These are phyloP conservation scores for Ceratina japonica DNA, from an alignment of 1,140 invertebrate genomes.

Conservation along the genomic window DNA sequence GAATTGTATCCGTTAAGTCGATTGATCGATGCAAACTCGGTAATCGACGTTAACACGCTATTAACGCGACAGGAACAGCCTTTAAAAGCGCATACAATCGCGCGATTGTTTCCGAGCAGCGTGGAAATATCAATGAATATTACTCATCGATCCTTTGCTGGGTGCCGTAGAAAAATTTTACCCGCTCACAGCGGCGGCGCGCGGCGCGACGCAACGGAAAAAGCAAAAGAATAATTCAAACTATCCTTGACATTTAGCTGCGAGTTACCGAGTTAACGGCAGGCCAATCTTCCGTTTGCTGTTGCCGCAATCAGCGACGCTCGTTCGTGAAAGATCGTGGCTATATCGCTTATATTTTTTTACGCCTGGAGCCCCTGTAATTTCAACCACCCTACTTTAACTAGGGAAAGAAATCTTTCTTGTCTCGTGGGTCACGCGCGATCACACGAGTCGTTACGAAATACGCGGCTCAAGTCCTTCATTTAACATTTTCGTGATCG, in stretches of 20 bases:
- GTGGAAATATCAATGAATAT: constrained; percentile 30
- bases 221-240: constrained; percentile 48
- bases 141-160: not conserved
- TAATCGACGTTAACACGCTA: not conserved
- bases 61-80: constrained; percentile 6
- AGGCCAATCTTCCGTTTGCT: constrained; percentile 46
- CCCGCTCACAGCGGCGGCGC: not conserved
- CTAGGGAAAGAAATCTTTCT: too few species aligned
- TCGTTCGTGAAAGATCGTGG: constrained; percentile 40
- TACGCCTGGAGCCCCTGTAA: too few species aligned
- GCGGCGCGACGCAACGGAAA: constrained; percentile 15
- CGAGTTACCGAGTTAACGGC: constrained; percentile 33
- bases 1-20: not conserved
- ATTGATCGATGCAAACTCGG: not conserved
- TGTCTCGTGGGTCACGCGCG: too few species aligned
- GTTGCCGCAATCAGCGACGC: constrained; percentile 37
- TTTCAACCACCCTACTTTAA: too few species aligned
- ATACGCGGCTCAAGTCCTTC: too few species aligned
- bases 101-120: not conserved
- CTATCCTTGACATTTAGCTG: constrained; percentile 51
- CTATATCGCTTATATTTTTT: constrained; percentile 18
- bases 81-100: not conserved
- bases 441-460: too few species aligned
- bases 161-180: constrained; percentile 14
- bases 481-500: too few species aligned